Conservation (phyloP, 1,140 invertebrate species). For the Sminthurinus signatus region DNA sequence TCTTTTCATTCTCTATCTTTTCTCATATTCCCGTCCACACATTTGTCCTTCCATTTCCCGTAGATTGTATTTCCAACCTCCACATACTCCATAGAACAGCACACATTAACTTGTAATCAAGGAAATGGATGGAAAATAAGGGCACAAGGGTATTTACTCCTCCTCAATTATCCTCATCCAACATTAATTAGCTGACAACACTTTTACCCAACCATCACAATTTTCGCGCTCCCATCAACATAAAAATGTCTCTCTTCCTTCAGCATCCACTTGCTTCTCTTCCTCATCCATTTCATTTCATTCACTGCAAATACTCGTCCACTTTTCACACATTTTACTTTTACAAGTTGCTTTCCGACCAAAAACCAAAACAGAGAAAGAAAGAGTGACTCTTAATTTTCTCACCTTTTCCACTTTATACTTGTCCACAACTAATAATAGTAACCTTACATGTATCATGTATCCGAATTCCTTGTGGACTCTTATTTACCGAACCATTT, state of each 20-base stretch:
- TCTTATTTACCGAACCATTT: too few relatives aligned
- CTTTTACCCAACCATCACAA: slow-evolving; percentile 3
- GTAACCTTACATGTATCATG: too few relatives aligned
- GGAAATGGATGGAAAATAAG: slow-evolving; percentile 36
- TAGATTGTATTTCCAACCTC: background rate
- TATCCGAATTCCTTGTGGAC: too few relatives aligned
- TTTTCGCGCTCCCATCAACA: slow-evolving; percentile 27
- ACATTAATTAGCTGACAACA: slow-evolving; percentile 30
- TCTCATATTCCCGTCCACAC: background rate
- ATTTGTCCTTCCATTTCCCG: background rate
- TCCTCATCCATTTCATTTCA: background rate
- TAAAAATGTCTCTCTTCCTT: slow-evolving; percentile 30
- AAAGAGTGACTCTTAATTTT: too few relatives aligned
- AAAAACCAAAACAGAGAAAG: too few relatives aligned
- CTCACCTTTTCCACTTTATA: too few relatives aligned
- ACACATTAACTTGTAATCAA: slow-evolving; percentile 20
- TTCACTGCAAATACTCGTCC: too few relatives aligned
- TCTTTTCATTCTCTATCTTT: background rate
- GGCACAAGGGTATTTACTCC: slow-evolving; percentile 15
- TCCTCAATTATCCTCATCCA: slow-evolving; percentile 12
- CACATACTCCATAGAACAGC: background rate
- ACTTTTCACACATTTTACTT: too few relatives aligned
- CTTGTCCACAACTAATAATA: too few relatives aligned
- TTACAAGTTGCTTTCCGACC: too few relatives aligned
- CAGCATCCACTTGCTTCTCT: background rate